These are phyloP conservation scores for Cromileptes altivelis DNA, from an alignment of 2,113 vertebrate species.

Conservation along the genomic window DNA sequence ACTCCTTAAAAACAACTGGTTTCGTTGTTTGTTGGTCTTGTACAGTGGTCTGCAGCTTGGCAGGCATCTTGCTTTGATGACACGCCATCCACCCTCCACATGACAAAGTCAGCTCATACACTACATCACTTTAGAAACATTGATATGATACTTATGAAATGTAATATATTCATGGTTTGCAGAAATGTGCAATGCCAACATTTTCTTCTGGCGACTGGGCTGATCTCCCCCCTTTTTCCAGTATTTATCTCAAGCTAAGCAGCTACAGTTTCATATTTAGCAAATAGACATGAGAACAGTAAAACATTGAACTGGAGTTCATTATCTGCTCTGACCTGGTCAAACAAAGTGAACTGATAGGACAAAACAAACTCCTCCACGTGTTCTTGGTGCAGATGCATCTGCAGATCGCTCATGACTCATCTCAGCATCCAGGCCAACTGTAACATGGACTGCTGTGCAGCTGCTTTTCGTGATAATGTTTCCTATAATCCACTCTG, in stretches of 20 bases:
- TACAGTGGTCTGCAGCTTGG: too few species aligned
- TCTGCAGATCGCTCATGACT: not conserved
- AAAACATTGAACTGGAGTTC: not conserved
- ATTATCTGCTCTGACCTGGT: not conserved
- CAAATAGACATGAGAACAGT: not conserved
- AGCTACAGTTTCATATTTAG: not conserved
- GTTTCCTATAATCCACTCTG: not conserved
- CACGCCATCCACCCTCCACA: too few species aligned
- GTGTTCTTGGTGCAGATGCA: not conserved
- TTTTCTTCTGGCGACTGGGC: too few species aligned
- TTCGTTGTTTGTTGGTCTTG: too few species aligned
- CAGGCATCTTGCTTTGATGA: too few species aligned
- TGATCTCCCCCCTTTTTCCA: not conserved
- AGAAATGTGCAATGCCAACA: too few species aligned
- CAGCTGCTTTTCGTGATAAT: slow-evolving; percentile 20
- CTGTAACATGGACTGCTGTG: not conserved
- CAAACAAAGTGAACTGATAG: not conserved
- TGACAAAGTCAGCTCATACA: too few species aligned
- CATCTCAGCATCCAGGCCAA: not conserved
- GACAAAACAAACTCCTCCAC: not conserved
- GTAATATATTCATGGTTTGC: too few species aligned
- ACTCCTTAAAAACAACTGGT: too few species aligned
- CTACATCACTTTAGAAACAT: too few species aligned
- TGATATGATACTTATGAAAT: too few species aligned
- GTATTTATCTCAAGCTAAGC: not conserved